Percentiles rank a stretch among this genome's conserved stretches.
Evolutionary conservation across 1,140 invertebrate genomes (phyloP).

Genomic region (Philotrypesis tridentata): DNA sequence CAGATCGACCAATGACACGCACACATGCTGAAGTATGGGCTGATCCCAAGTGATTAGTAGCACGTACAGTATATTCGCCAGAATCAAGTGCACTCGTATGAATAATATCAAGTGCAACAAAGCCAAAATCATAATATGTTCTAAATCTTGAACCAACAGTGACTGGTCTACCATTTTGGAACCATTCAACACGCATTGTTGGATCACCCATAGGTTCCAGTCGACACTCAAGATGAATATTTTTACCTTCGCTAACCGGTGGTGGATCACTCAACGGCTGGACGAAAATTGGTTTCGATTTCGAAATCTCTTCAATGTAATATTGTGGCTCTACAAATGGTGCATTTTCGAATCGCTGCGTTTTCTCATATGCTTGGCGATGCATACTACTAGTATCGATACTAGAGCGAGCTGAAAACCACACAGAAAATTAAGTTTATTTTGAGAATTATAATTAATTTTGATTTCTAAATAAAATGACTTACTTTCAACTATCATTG

Average conservation of each 20-base stretch:
- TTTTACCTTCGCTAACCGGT: slow-evolving; percentile 91
- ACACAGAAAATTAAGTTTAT: slow-evolving; percentile 45
- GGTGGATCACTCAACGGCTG: slow-evolving; percentile 87
- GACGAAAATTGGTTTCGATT: slow-evolving; percentile 93
- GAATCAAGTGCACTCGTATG: slow-evolving; percentile 91
- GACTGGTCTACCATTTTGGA: slow-evolving; percentile 90
- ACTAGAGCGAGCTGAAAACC: slow-evolving; percentile 82
- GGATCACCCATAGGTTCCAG: slow-evolving; percentile 95
- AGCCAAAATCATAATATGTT: slow-evolving; percentile 97
- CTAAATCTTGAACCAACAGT: slow-evolving; percentile 92
- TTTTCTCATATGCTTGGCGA: slow-evolving; percentile 88
- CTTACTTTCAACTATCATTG: slow-evolving; percentile 92
- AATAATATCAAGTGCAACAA: slow-evolving; percentile 92
- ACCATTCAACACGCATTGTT: slow-evolving; percentile 97
- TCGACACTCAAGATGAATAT: slow-evolving; percentile 92
- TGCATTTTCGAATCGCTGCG: slow-evolving; percentile 88
- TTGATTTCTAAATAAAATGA: slow-evolving; percentile 53
- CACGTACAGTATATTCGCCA: slow-evolving; percentile 94
- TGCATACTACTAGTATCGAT: slow-evolving; percentile 93
- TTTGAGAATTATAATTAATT: slow-evolving; percentile 37
- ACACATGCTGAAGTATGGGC: slow-evolving; percentile 94
- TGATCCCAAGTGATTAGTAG: slow-evolving; percentile 93
- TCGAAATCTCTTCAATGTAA: slow-evolving; percentile 93
- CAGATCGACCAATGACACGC: slow-evolving; percentile 86
- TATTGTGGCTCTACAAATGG: slow-evolving; percentile 91